A percentile compares a stretch with the other conserved stretches of the same genome.
Conservation (phyloP, 1,140 invertebrate genomes). For the Neodiprion lecontei region DNA sequence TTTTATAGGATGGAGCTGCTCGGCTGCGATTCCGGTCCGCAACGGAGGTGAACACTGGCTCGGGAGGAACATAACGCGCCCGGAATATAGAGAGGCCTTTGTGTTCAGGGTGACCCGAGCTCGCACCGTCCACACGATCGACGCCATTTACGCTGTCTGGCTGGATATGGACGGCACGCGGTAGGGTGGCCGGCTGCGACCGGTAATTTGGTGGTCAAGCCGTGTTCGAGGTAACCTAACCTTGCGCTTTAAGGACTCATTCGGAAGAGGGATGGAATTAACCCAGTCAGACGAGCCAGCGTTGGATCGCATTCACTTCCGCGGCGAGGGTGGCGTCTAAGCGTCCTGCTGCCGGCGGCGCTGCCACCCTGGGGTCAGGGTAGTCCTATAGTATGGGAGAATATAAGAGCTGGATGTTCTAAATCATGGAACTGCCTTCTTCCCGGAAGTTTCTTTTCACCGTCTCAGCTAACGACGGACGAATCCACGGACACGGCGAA, state of each 20-base stretch:
- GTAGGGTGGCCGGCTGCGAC: neutral
- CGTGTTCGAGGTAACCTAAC: neutral
- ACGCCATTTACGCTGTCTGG: no score
- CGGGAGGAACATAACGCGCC: no score
- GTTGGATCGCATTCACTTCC: neutral
- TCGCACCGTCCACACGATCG: no score
- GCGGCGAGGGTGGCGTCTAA: neutral
- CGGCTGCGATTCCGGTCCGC: no score
- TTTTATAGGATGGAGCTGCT: no score
- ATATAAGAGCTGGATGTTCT: neutral
- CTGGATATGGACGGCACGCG: neutral
- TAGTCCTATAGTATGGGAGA: neutral
- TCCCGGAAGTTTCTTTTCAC: no score
- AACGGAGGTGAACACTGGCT: no score
- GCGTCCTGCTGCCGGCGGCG: neutral
- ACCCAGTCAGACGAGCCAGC: neutral
- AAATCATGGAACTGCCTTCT: neutral
- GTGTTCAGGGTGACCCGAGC: no score
- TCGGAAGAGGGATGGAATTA: slow-evolving; percentile 4
- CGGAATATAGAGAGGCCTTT: no score
- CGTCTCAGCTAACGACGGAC: no score
- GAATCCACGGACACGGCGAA: no score
- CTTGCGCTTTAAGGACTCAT: neutral
- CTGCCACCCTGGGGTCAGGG: no score
- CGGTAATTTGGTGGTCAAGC: neutral